Conservation (phyloP, 2,113 vertebrate species). For the Lathamus discolor region DNA sequence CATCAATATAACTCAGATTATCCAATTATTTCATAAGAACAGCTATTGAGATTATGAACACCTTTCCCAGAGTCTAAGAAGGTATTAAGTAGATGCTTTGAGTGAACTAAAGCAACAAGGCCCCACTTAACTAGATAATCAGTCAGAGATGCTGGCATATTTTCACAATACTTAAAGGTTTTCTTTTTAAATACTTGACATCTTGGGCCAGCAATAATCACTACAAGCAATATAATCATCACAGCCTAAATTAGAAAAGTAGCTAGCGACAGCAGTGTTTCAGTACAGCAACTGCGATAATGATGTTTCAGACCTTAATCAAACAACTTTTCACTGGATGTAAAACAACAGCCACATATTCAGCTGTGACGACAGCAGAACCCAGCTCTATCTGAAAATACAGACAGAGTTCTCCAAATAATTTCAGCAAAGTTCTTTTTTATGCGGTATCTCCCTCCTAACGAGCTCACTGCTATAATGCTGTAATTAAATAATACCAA, state of each 20-base stretch:
- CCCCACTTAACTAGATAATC: background rate
- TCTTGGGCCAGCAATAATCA: background rate
- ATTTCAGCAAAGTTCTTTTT: background rate
- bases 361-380: background rate
- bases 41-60: background rate
- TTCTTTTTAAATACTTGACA: background rate
- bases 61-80: background rate
- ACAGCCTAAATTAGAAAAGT: background rate
- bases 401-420: background rate
- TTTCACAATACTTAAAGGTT: background rate
- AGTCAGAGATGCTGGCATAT: background rate
- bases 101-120: background rate
- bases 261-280: background rate
- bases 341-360: background rate
- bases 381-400: background rate
- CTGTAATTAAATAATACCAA: accelerated
- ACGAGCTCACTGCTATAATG: background rate
- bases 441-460: background rate
- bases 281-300: background rate
- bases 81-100: background rate
- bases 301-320: background rate
- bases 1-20: background rate
- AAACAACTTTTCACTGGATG: background rate
- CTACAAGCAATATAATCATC: background rate
- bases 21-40: background rate